Conservation (phyloP, 2,113 vertebrate species). For the Aphyosemion australe region DNA sequence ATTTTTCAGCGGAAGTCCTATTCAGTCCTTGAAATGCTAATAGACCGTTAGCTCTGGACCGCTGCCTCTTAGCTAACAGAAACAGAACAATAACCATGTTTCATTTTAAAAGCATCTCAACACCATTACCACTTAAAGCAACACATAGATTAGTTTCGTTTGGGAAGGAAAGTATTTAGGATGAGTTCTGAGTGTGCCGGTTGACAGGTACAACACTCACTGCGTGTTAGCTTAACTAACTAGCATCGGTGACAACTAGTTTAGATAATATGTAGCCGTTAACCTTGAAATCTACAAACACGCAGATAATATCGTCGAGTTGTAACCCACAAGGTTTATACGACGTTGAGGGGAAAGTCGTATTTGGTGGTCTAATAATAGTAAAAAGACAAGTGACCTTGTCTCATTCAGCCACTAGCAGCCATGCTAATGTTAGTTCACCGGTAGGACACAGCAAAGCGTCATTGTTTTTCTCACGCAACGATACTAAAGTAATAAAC, state of each 20-base stretch:
- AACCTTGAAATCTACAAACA: rapidly evolving
- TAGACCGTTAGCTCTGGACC: background rate
- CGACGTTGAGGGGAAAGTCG: rapidly evolving
- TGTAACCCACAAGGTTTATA: rapidly evolving
- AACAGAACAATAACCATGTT: background rate
- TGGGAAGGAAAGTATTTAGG: background rate
- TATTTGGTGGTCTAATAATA: rapidly evolving
- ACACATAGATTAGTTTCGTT: background rate
- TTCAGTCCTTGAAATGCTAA: background rate
- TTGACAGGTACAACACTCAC: constrained; percentile 1
- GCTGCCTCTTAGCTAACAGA: background rate
- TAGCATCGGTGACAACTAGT: background rate
- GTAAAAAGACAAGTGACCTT: constrained; percentile 64
- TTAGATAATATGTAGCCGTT: rapidly evolving
- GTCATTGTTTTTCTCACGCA: background rate
- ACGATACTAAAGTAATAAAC: rapidly evolving
- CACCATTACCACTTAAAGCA: no score
- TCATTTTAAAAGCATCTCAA: no score
- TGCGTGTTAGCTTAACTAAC: background rate
- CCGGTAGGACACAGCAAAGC: background rate
- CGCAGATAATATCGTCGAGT: rapidly evolving
- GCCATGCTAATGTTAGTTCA: constrained; percentile 32
- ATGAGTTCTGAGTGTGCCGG: background rate
- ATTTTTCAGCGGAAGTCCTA: background rate
- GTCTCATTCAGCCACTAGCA: constrained; percentile 40